These are phyloP conservation scores for Cecropterus lyciades DNA, from an alignment of 1,140 invertebrate genomes.

Conservation along the genomic window DNA sequence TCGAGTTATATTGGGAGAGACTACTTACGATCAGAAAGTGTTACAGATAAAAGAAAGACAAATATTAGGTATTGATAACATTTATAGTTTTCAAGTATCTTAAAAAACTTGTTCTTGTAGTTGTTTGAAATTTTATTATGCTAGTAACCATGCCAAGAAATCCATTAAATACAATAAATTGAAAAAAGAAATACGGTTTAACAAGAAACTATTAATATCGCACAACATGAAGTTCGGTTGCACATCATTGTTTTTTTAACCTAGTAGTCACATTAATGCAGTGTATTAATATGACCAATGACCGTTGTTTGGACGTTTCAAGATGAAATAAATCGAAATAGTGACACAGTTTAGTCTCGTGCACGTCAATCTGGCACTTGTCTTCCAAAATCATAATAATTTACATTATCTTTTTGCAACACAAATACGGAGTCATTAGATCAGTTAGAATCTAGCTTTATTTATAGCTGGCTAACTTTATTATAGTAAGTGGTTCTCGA, in stretches of 20 bases:
- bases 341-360: conserved; percentile 36
- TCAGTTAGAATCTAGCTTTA: conserved; percentile 4
- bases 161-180: conserved; percentile 7
- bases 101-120: not conserved
- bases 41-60: too few relatives aligned
- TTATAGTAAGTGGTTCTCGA: too few relatives aligned
- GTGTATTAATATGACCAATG: conserved; percentile 21
- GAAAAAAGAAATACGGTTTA: too few relatives aligned
- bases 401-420: conserved; percentile 25
- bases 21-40: too few relatives aligned
- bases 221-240: not conserved
- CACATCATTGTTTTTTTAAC: conserved; percentile 6
- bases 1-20: too few relatives aligned
- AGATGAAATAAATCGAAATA: conserved; percentile 38
- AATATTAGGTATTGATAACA: too few relatives aligned
- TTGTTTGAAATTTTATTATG: too few relatives aligned
- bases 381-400: conserved; percentile 31
- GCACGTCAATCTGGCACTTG: conserved; percentile 6
- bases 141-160: not conserved
- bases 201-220: conserved; percentile 1
- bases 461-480: not conserved
- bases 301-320: conserved; percentile 22
- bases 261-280: conserved; percentile 1
- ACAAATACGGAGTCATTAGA: conserved; percentile 27
- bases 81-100: not conserved